Conservation (phyloP, 2,888 invertebrate species). For the Erannis defoliaria region DNA sequence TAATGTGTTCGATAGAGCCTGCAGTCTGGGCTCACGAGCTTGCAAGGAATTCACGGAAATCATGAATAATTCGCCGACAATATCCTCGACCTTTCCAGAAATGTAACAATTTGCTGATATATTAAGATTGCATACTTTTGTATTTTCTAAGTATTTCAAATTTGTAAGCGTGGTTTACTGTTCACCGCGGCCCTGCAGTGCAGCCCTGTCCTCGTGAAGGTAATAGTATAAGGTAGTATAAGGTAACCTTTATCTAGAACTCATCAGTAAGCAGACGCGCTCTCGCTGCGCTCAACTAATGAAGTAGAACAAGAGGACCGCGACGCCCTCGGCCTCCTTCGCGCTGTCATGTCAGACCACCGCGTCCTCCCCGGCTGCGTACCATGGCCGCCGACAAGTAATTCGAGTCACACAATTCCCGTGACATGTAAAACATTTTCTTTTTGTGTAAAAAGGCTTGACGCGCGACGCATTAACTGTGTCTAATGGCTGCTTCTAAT, state of each 20-base stretch:
- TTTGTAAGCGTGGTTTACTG: too few species aligned
- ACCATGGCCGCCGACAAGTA: too few species aligned
- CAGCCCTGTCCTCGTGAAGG: background rate
- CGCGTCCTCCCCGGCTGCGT: too few species aligned
- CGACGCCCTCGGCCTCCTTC: background rate
- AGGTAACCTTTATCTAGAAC: background rate
- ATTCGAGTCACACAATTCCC: conserved; percentile 6
- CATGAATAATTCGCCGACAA: too few species aligned
- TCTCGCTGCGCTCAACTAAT: background rate
- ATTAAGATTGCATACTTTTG: too few species aligned
- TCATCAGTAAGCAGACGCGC: background rate
- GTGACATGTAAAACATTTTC: conserved; percentile 13
- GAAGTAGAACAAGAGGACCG: background rate
- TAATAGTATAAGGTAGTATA: too few species aligned
- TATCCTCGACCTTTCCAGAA: too few species aligned
- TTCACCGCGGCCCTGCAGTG: background rate
- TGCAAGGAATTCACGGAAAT: too few species aligned
- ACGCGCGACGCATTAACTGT: background rate
- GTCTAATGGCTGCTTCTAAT: background rate
- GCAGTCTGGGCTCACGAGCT: too few species aligned
- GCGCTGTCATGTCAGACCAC: background rate
- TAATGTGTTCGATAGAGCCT: too few species aligned
- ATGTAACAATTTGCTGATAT: too few species aligned
- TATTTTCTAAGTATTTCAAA: too few species aligned
- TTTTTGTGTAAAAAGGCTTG: conserved; percentile 8